Evolutionary conservation across 1,140 invertebrate species (phyloP).

Genomic region (Xylocopa sonorina): DNA sequence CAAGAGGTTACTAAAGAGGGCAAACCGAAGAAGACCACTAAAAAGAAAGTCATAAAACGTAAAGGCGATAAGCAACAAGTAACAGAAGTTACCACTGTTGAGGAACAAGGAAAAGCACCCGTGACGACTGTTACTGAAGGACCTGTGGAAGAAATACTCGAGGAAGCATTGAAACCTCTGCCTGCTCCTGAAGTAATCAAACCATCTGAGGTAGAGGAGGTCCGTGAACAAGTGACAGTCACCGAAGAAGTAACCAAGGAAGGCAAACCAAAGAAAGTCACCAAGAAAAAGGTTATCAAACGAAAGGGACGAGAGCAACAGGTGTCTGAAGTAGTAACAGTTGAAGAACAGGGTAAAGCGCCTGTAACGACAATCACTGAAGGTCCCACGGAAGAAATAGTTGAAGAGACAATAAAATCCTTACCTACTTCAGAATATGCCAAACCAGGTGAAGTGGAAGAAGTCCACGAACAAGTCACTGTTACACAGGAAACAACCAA

Average conservation of each 20-base stretch:
- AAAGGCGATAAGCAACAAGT: slow-evolving; percentile 68
- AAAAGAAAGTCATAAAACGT: slow-evolving; percentile 72
- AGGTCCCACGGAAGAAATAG: slow-evolving; percentile 71
- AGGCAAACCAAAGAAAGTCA: slow-evolving; percentile 75
- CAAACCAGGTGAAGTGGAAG: slow-evolving; percentile 81
- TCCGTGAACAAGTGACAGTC: slow-evolving; percentile 77
- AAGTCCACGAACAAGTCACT: slow-evolving; percentile 70
- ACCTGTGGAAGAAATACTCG: slow-evolving; percentile 30
- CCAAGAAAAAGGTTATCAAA: slow-evolving; percentile 74
- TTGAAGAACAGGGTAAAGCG: slow-evolving; percentile 71
- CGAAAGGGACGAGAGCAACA: slow-evolving; percentile 76
- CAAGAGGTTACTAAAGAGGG: slow-evolving; percentile 62
- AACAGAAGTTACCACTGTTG: slow-evolving; percentile 74
- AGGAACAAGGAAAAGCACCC: slow-evolving; percentile 70
- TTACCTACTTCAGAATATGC: slow-evolving; percentile 84
- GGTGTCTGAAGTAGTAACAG: slow-evolving; percentile 68
- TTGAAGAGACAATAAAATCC: slow-evolving; percentile 82
- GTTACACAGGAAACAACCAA: slow-evolving; percentile 71
- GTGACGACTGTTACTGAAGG: slow-evolving; percentile 15
- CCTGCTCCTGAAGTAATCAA: slow-evolving; percentile 13
- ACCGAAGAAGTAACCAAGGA: slow-evolving; percentile 77
- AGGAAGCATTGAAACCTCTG: slow-evolving; percentile 1
- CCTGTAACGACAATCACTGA: slow-evolving; percentile 62
- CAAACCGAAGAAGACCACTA: slow-evolving; percentile 57
- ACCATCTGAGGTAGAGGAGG: slow-evolving; percentile 73